Base-by-base conservation (phyloP, 2,888 invertebrate species). In the Apoderus coryli region DNA sequence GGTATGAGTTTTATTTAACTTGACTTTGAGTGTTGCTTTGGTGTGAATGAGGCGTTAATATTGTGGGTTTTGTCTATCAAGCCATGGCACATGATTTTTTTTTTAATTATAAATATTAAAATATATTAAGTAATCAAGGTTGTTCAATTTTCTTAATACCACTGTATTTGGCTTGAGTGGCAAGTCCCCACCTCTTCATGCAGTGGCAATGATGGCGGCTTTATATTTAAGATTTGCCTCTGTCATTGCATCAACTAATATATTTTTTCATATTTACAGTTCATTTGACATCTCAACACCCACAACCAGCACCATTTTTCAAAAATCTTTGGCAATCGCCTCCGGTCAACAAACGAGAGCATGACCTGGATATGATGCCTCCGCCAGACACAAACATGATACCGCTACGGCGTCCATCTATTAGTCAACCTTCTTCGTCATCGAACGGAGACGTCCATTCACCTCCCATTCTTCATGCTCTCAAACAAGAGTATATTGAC, bases 401-500 rank as follows among this genome's bases (percentile, higher is more conserved):
- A 40, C 65, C 76, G 35, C 60, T 69, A 44, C 66, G 78, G 34
- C 39, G 50, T 11, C 65, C 76, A 16, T 70, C 77, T 14, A 60
- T 65, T 22, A 62, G 56, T 33, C 47, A 62, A 29, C 59, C 60
- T 25, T 65, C 72, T 25, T 52, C 68, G 32, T 67, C 68, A 14
- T 72, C 72, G 44, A 60, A 64, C 29, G 61, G 63, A 44, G 19
- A 19, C n/a, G 19, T 19, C n/a, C 19, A 19, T 6, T 19, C 19
- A 7, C 61, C 64, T 23, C 65, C 68, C 3, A 64, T 64, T 2
- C 48, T 66, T 34, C 65, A 62, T 7, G 33, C 42, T 10, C 59
- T 76, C 25, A 77, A 77, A 54, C 72, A 71, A 26, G 72, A 79
- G 59, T 60, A 76, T 26, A 53, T 73, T 22, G 81, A 81, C 50